A percentile compares a stretch with the other conserved stretches of the same genome.
Conservation (phyloP, 2,888 invertebrate species). For the Troides helena region DNA sequence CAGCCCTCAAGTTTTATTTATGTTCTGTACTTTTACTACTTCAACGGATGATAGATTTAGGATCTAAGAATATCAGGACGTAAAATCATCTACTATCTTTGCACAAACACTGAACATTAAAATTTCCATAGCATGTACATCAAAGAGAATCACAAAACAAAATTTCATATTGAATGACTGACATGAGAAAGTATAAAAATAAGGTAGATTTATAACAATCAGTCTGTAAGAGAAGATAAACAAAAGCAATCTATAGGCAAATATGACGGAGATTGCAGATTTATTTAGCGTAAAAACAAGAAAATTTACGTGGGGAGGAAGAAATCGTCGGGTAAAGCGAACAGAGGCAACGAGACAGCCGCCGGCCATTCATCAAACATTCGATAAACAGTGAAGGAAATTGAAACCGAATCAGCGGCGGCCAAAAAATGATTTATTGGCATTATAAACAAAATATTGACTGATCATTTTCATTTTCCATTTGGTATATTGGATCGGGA, state of each 20-base stretch:
- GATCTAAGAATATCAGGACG: too few species aligned
- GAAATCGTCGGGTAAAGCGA: slow-evolving; percentile 62
- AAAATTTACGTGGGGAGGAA: slow-evolving; percentile 53
- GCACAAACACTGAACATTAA: too few species aligned
- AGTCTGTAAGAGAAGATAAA: slow-evolving; percentile 60
- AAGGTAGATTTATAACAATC: slow-evolving; percentile 64
- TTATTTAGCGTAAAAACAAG: slow-evolving; percentile 71
- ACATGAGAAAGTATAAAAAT: slow-evolving; percentile 43
- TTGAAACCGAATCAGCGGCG: slow-evolving; percentile 75
- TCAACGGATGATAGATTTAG: too few species aligned
- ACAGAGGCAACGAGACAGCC: slow-evolving; percentile 53
- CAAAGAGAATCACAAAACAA: too few species aligned
- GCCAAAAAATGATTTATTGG: slow-evolving; percentile 74
- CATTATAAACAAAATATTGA: slow-evolving; percentile 75
- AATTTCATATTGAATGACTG: neutral
- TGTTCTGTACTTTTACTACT: too few species aligned
- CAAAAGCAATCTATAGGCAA: slow-evolving; percentile 68
- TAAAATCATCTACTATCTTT: too few species aligned
- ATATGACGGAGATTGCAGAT: slow-evolving; percentile 65
- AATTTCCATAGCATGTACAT: too few species aligned
- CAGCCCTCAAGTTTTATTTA: too few species aligned
- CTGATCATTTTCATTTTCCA: slow-evolving; percentile 75
- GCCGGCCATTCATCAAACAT: slow-evolving; percentile 75
- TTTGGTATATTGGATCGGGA: slow-evolving; percentile 66
- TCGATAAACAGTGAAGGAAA: slow-evolving; percentile 78